Evolutionary conservation across 1,140 invertebrate species (phyloP).

Genomic region (Macrostomum lignano): DNA sequence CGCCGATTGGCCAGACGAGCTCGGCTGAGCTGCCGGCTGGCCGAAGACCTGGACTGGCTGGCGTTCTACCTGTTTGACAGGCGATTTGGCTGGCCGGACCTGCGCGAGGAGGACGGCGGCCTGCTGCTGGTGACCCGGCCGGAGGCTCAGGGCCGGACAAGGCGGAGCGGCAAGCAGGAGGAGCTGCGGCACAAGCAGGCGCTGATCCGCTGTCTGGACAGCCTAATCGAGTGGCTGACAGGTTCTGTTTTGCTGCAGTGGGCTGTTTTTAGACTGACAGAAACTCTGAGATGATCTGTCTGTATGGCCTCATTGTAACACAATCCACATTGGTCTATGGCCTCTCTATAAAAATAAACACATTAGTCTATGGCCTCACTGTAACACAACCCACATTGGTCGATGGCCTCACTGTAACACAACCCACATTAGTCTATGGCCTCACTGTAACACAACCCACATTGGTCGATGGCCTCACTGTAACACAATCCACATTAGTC

Average conservation of each 20-base stretch:
- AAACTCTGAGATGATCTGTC: too few species aligned
- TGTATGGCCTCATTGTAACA: too few species aligned
- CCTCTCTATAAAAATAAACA: too few species aligned
- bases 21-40: background rate
- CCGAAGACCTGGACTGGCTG: conserved; percentile 6
- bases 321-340: too few species aligned
- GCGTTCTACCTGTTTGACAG: conserved; percentile 11
- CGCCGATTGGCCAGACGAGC: background rate
- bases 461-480: too few species aligned
- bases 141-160: background rate
- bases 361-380: too few species aligned
- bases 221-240: background rate
- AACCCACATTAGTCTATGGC: too few species aligned
- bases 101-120: conserved; percentile 8
- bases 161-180: background rate
- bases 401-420: too few species aligned
- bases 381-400: too few species aligned
- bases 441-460: too few species aligned
- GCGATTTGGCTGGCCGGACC: conserved; percentile 12
- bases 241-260: background rate
- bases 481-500: too few species aligned
- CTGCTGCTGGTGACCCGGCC: conserved; percentile 1
- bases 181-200: background rate
- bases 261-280: too few species aligned
- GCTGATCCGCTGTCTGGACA: background rate